Conservation (phyloP, 2,888 invertebrate species). For the Phymatocera aterrima region DNA sequence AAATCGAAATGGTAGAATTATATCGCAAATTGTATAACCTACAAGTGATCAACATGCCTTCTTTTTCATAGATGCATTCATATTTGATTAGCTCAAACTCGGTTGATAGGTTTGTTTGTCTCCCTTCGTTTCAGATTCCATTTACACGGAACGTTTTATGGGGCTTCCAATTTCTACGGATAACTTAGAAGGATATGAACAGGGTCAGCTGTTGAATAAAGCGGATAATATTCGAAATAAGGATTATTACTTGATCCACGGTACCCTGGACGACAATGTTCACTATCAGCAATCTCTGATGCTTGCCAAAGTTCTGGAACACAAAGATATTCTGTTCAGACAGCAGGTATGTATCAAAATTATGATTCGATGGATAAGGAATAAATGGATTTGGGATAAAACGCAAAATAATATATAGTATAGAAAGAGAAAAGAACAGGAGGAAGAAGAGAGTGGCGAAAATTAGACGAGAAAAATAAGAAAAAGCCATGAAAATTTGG, state of each 20-base stretch:
- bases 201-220: slow-evolving; percentile 85
- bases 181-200: slow-evolving; percentile 85
- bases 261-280: slow-evolving; percentile 96
- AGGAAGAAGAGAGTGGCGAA: no score
- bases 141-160: slow-evolving; percentile 98
- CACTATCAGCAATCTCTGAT: slow-evolving; percentile 98
- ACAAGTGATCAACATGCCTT: no score
- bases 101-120: background rate
- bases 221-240: slow-evolving; percentile 82
- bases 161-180: slow-evolving; percentile 84
- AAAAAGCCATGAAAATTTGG: no score
- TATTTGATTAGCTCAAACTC: background rate
- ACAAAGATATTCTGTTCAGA: slow-evolving; percentile 91
- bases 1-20: no score
- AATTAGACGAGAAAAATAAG: no score
- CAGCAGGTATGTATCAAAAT: slow-evolving; percentile 84
- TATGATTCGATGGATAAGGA: background rate
- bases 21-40: no score
- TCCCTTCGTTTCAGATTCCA: slow-evolving; percentile 84
- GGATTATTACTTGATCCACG: slow-evolving; percentile 93
- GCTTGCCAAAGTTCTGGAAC: slow-evolving; percentile 90
- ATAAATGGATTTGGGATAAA: no score
- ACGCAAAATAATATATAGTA: no score
- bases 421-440: background rate
- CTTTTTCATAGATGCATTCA: no score